Conservation (phyloP, 2,888 invertebrate genomes). For the Andrena fulva region DNA sequence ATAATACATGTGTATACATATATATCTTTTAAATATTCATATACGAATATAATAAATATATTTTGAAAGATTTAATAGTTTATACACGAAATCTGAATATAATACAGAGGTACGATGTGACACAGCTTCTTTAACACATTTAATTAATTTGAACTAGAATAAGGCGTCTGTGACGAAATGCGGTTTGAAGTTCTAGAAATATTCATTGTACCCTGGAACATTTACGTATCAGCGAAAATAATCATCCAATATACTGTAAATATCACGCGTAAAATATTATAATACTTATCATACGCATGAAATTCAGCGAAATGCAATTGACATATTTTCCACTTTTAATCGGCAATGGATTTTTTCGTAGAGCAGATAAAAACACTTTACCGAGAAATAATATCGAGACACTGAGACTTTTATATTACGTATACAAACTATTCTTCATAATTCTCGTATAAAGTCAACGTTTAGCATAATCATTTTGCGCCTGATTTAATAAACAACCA, state of each 20-base stretch:
- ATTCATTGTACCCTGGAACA: not conserved
- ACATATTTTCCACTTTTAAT: not conserved
- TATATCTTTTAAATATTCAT: constrained; percentile 12
- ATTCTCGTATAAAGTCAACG: not conserved
- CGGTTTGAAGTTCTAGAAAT: not conserved
- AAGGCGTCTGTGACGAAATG: constrained; percentile 13
- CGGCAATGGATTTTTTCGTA: not conserved
- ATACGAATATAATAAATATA: constrained; percentile 34
- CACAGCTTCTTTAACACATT: not conserved
- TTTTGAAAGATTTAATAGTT: constrained; percentile 23
- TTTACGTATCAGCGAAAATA: not conserved
- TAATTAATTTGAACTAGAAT: not conserved
- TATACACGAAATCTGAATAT: constrained; percentile 27
- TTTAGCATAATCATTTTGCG: not conserved
- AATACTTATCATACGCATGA: not conserved
- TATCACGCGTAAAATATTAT: not conserved
- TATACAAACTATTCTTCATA: not conserved
- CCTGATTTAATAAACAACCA: not conserved
- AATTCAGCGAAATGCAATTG: not conserved
- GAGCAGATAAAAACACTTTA: not conserved
- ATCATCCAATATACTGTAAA: not conserved
- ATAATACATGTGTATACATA: constrained; percentile 19
- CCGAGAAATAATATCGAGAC: not conserved
- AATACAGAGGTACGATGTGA: constrained; percentile 10
- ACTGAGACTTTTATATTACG: not conserved